Conservation (phyloP, 2,888 invertebrate genomes). For the Hipparchia semele region DNA sequence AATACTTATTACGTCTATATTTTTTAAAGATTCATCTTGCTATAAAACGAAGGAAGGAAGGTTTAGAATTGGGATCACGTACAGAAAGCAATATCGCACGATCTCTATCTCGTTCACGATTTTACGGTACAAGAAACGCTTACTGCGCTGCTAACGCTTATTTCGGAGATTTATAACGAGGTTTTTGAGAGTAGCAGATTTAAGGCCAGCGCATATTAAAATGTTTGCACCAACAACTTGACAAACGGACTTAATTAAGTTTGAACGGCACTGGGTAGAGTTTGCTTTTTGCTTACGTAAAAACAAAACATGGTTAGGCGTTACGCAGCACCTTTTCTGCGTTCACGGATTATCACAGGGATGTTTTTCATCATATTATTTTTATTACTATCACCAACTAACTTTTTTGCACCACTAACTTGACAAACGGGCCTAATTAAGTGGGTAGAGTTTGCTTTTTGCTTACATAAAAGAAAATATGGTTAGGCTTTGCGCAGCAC, state of each 20-base stretch:
- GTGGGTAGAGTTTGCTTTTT: too few species aligned
- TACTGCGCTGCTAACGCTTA: slow-evolving; percentile 9
- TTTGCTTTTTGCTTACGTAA: slow-evolving; percentile 6
- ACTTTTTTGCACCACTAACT: too few species aligned
- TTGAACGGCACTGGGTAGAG: slow-evolving; percentile 6
- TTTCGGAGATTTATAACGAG: slow-evolving; percentile 27
- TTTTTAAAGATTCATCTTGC: slow-evolving; percentile 35
- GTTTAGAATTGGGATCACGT: slow-evolving; percentile 18
- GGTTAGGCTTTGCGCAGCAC: background rate
- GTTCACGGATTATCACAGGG: background rate
- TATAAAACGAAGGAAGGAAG: slow-evolving; percentile 12
- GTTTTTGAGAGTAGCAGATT: slow-evolving; percentile 10
- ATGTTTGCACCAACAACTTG: background rate
- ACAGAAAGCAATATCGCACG: slow-evolving; percentile 19
- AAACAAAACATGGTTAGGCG: slow-evolving; percentile 9
- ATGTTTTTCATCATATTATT: background rate
- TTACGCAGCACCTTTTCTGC: background rate
- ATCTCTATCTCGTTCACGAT: slow-evolving; percentile 22
- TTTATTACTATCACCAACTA: too few species aligned
- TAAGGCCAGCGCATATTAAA: slow-evolving; percentile 7
- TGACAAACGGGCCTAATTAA: too few species aligned
- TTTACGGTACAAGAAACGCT: slow-evolving; percentile 24
- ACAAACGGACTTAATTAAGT: slow-evolving; percentile 13
- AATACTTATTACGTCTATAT: slow-evolving; percentile 7
- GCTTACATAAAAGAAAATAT: background rate